A percentile compares a stretch with the other conserved stretches of the same genome.
phyloP scores from a whole-genome alignment of 2,888 invertebrate species.

The Muschampia plurimacula region DNA sequence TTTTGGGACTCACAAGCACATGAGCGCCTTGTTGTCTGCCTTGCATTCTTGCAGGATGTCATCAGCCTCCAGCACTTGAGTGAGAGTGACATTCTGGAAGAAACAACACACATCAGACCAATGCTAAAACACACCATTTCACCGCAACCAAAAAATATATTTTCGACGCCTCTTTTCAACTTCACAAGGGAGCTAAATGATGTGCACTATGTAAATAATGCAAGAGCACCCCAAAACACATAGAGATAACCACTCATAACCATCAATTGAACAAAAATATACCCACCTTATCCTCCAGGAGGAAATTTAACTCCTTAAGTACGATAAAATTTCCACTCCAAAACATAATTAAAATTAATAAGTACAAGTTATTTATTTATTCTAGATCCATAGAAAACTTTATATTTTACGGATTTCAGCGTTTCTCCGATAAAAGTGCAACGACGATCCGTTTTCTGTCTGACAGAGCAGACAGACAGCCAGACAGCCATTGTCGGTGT shows the following conservation, averaged over 20 bases:
- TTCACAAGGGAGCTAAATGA: not conserved
- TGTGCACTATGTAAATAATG: not conserved
- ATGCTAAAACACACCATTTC: not conserved
- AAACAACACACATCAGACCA: constrained; percentile 46
- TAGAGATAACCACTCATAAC: constrained; percentile 63
- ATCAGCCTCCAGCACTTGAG: constrained; percentile 96
- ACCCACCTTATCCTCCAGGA: constrained; percentile 91
- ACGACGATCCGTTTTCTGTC: constrained; percentile 76
- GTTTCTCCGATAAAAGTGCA: constrained; percentile 69
- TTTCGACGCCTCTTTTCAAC: not conserved
- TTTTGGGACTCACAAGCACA: constrained; percentile 96
- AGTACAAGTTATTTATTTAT: constrained; percentile 68
- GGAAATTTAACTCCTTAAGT: constrained; percentile 90
- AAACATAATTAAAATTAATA: constrained; percentile 89
- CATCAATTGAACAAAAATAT: constrained; percentile 73
- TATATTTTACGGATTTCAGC: constrained; percentile 68
- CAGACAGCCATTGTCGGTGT: constrained; percentile 30
- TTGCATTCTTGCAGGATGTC: constrained; percentile 98
- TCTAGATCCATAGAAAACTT: constrained; percentile 79
- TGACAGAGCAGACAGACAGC: constrained; percentile 56
- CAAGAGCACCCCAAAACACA: constrained; percentile 26
- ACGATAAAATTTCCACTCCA: constrained; percentile 92
- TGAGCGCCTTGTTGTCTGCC: constrained; percentile 94
- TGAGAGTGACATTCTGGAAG: constrained; percentile 94
- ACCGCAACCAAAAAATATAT: not conserved